Evolutionary conservation across 1,140 invertebrate species (phyloP).

Genomic region (Cecropterus lyciades): DNA sequence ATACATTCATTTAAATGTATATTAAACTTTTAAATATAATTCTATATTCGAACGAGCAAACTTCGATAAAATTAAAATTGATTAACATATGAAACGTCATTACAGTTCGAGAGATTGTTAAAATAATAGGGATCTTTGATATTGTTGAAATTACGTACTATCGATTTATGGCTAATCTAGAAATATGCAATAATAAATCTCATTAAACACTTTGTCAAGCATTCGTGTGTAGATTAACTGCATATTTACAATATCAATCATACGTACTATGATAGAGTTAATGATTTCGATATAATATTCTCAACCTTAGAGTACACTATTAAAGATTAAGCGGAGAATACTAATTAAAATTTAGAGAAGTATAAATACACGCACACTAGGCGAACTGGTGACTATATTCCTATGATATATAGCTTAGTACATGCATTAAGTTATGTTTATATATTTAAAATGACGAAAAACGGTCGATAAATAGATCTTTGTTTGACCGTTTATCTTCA

Average conservation of each 20-base stretch:
- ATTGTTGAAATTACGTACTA: conserved; percentile 82
- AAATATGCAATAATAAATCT: conserved; percentile 78
- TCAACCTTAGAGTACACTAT: conserved; percentile 57
- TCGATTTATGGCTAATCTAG: conserved; percentile 80
- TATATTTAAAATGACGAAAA: conserved; percentile 20
- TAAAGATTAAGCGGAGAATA: conserved; percentile 63
- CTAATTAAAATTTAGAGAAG: conserved; percentile 58
- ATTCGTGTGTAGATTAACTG: conserved; percentile 65
- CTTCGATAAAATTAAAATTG: conserved; percentile 84
- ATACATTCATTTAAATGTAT: conserved; percentile 77
- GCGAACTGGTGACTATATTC: conserved; percentile 64
- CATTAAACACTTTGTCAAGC: conserved; percentile 75
- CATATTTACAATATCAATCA: conserved; percentile 74
- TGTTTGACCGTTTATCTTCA: conserved; percentile 11
- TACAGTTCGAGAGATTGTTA: conserved; percentile 54
- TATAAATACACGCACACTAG: conserved; percentile 71
- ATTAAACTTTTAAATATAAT: conserved; percentile 83
- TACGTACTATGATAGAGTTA: conserved; percentile 59
- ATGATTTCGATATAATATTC: conserved; percentile 59
- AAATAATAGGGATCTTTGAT: conserved; percentile 82
- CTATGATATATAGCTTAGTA: conserved; percentile 9
- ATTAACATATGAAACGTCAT: conserved; percentile 79
- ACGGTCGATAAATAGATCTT: conserved; percentile 25
- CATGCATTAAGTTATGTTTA: background rate
- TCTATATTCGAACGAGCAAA: conserved; percentile 83